Evolutionary conservation across 2,797 vertebrate genomes (phyloP).

Genomic region (Lindbergichthys nudifrons): DNA sequence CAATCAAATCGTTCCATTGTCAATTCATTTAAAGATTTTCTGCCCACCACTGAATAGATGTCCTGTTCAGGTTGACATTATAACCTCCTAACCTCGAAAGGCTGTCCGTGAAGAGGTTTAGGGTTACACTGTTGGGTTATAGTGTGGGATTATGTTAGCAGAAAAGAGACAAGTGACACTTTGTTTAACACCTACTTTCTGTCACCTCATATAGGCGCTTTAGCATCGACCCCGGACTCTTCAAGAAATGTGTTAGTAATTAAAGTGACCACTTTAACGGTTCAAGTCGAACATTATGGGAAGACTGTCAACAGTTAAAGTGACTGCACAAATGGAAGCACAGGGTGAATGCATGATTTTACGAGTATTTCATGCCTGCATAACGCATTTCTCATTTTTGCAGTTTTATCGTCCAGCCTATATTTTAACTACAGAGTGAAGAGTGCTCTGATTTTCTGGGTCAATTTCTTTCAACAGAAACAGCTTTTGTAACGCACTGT

Average conservation of each 20-base stretch:
- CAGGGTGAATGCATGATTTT: constrained; percentile 11
- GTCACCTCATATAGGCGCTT: not conserved
- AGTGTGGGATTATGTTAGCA: constrained; percentile 17
- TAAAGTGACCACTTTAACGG: constrained; percentile 1
- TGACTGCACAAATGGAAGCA: not conserved
- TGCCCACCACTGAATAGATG: constrained; percentile 13
- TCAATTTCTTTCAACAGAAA: not conserved
- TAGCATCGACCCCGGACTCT: constrained; percentile 1
- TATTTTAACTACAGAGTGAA: not conserved
- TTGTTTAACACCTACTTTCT: constrained; percentile 32
- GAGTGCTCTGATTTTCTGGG: not conserved
- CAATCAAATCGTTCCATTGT: constrained; percentile 33
- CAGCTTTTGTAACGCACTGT: constrained; percentile 33
- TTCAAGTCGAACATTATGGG: not conserved
- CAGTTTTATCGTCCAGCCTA: constrained; percentile 5
- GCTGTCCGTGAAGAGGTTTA: constrained; percentile 5
- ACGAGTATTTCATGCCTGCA: not conserved
- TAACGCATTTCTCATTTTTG: constrained; percentile 12
- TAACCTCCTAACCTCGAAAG: constrained; percentile 14
- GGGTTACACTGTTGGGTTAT: constrained; percentile 14
- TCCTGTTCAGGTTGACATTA: constrained; percentile 31
- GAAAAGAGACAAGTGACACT: constrained; percentile 38
- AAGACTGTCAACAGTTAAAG: not conserved
- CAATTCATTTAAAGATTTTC: constrained; percentile 49
- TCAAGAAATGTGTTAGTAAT: constrained; percentile 28